Conservation (phyloP, 1,140 invertebrate genomes). For the Drosophila parvula region DNA sequence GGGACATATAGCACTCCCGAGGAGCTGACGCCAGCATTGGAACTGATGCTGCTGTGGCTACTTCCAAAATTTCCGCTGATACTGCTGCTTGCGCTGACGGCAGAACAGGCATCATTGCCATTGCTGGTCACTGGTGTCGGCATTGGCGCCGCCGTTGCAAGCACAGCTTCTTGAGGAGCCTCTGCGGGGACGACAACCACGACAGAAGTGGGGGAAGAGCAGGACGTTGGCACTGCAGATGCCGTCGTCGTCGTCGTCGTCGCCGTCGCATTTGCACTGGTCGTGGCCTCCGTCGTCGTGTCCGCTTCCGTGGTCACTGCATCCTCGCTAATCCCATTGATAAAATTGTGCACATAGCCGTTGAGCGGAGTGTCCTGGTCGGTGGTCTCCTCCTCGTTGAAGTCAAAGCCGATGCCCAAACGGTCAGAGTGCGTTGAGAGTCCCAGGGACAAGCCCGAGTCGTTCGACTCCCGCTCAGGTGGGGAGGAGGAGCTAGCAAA, state of each 20-base stretch:
- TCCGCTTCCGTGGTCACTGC: constrained; percentile 30
- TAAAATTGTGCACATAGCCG: constrained; percentile 80
- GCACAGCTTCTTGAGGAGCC: not conserved
- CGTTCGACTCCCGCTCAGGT: constrained; percentile 8
- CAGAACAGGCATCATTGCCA: constrained; percentile 18
- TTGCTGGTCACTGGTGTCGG: constrained; percentile 19
- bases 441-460: constrained; percentile 47
- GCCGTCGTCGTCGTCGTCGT: not conserved
- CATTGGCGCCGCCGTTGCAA: not conserved
- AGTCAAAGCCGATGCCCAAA: constrained; percentile 57
- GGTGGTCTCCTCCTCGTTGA: constrained; percentile 68
- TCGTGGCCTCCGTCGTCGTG: not conserved
- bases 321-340: constrained; percentile 80
- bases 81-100: not conserved
- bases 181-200: not conserved
- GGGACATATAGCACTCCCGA: constrained; percentile 63
- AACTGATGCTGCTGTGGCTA: not conserved
- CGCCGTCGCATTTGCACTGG: not conserved
- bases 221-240: not conserved
- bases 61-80: not conserved
- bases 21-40: constrained; percentile 16
- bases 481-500: constrained; percentile 13
- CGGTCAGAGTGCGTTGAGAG: constrained; percentile 40
- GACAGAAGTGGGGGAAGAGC: not conserved
- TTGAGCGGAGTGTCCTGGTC: constrained; percentile 75